A percentile compares a stretch with the other conserved stretches of the same genome.
These are phyloP conservation scores for Marcusenius ussheri DNA, from an alignment of 2,113 vertebrate species.

Conservation along the genomic window DNA sequence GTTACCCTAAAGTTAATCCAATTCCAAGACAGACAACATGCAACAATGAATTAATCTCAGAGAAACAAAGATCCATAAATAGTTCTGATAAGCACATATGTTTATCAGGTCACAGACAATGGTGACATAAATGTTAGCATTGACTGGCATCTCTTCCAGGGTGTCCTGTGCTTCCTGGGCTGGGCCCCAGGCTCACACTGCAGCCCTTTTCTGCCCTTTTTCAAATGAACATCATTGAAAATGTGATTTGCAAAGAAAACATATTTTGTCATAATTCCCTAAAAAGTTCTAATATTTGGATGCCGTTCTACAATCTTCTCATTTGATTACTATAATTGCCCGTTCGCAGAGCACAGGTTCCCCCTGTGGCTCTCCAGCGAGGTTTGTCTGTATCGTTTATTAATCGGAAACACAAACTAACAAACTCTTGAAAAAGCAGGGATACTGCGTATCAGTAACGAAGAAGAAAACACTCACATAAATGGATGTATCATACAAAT, in stretches of 20 bases:
- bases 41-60: not conserved
- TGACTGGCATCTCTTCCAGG: not conserved
- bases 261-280: not conserved
- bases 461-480: not conserved
- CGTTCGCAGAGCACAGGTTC: not conserved
- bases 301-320: not conserved
- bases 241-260: not conserved
- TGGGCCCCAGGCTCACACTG: not conserved
- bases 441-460: not conserved
- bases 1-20: not conserved
- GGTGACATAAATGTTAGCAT: not conserved
- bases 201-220: not conserved
- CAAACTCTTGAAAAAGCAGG: not conserved
- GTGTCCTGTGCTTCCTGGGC: not conserved
- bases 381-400: not conserved
- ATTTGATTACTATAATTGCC: not conserved
- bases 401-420: not conserved
- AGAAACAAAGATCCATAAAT: not conserved
- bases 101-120: not conserved
- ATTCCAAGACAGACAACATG: not conserved
- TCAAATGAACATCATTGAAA: not conserved
- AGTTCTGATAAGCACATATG: not conserved
- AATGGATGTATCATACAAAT: conserved; percentile 20
- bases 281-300: not conserved
- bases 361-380: not conserved